Base-by-base conservation (phyloP, 2,797 vertebrate species). In the Myotis pilosus region DNA sequence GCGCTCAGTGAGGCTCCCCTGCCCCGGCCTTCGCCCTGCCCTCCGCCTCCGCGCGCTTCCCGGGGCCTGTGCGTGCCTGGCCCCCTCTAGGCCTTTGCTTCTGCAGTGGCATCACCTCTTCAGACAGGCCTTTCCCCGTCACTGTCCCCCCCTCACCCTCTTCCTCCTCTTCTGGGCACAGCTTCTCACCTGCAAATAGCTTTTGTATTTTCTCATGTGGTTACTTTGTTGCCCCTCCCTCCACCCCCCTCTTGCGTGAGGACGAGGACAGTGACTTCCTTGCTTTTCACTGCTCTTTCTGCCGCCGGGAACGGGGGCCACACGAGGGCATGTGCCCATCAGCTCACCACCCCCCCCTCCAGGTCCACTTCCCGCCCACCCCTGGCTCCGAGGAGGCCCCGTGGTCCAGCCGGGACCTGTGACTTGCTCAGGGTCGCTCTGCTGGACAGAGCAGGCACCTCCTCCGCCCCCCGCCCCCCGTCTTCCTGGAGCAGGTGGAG, bases 141-240 rank as follows among this genome's bases (percentile, higher is more conserved):
- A 15, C 22, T 23, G 1, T n/a, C 0, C 0, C n/a, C 12, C 5
- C 11, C 0, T 69, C 30, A 1, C 53, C n/a, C 16, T 5, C 25
- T 9, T 36, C 38, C 11, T 0, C n/a, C 62, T 38, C 51, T 36
- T 28, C 22, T 7, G 1, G 64, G 44, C 5, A 1, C 49, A 0
- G 4, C 11, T n/a, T 16, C 15, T 16, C 30, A 49, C n/a, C 85
- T 7, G 62, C n/a, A 55, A 33, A 8, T 6, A 1, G 41, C 62
- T 64, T 60, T 74, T 85, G 36, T 51, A 4, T 75, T 36, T 44
- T 11, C 68, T 78, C 44, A 4, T 4, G 33, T 4, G 17, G 41
- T 90, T 23, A 5, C 57, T 28, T 25, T 9, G 0, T 6, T 9
- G 30, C n/a, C 47, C 19, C 5, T 3, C 5, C 17, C 30, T 41